Base-by-base conservation (phyloP, 1,140 invertebrate species). In the Amyelois transitella region DNA sequence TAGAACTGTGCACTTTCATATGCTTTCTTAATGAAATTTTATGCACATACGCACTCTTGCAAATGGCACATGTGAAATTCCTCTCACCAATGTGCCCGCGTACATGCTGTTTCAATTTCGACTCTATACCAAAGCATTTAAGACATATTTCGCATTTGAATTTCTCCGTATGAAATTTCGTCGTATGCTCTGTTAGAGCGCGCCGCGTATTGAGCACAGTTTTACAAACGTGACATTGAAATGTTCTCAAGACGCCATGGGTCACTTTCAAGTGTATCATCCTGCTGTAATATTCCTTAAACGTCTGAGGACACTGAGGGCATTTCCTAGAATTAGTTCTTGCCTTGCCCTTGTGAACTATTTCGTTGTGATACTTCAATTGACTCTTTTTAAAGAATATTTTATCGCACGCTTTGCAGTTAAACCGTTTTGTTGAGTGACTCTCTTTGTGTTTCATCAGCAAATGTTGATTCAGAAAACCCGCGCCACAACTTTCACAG, bases 61-160 rank as follows among this genome's bases (percentile, higher is more conserved):
- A 93, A 8, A 89, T 70, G 1, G 78, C 60, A 61, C 91, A 91
- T 6, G 85, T 65, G 53, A 90, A 92, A 2, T 88, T 90, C 14
- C 84, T 83, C 60, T 91, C 92, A 0, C 91, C 91, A 0, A 91
- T 92, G 64, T 93, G 92, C 1, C 89, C 90, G 25, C 91, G 76
- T 84, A 94, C 92, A 78, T 95, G 94, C 57, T 88, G 93, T 90
- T 84, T 93, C 80, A 74, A 91, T 72, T 62, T 92, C 81, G 91
- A 92, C 21, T 85, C 75, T 49, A 86, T 83, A 8, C 76, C 75
- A 24, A 90, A 90, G 22, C 88, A 80, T 62, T 89, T 90, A 43
- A 75, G 79, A 45, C 89, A 90, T 7, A 88, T 65, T 58, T 89
- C 75, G 43, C 89, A 90, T 60, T 88, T 88, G 53, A 75, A 88